Conservation (phyloP, 2,888 invertebrate genomes). For the Halictus quadricinctus region DNA sequence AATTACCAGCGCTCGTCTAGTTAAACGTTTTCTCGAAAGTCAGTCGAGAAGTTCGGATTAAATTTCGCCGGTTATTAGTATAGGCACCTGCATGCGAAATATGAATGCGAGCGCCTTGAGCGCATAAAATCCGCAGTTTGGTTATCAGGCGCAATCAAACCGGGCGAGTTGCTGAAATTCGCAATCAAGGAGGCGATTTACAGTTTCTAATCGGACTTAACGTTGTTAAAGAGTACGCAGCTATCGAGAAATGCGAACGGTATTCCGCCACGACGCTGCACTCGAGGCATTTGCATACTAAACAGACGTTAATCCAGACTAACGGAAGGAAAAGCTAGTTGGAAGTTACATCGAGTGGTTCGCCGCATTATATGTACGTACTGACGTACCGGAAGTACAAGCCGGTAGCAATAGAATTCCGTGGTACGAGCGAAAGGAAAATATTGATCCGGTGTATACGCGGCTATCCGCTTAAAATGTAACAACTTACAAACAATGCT, state of each 20-base stretch:
- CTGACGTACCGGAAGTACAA: not conserved
- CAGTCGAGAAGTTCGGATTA: not conserved
- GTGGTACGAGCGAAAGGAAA: not conserved
- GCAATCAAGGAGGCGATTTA: not conserved
- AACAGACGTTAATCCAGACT: slow-evolving; percentile 8
- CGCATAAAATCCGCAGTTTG: not conserved
- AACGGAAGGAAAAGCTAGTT: slow-evolving; percentile 27
- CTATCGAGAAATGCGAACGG: slow-evolving; percentile 9
- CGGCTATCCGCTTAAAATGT: not conserved
- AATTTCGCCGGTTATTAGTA: not conserved
- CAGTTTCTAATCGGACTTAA: not conserved
- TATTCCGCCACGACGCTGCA: slow-evolving; percentile 12
- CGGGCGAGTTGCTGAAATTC: not conserved
- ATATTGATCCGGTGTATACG: not conserved
- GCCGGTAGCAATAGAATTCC: not conserved
- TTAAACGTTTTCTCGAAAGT: not conserved
- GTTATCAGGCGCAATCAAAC: not conserved
- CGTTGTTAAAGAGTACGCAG: slow-evolving; percentile 16
- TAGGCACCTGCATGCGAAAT: not conserved
- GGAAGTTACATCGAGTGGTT: slow-evolving; percentile 12
- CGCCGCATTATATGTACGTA: not conserved
- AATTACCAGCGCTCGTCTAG: not conserved
- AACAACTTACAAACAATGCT: not conserved
- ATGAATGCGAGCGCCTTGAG: not conserved
- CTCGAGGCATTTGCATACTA: slow-evolving; percentile 15